Percentiles rank a stretch among this genome's conserved stretches.
Evolutionary conservation across 2,888 invertebrate species (phyloP).

Genomic region (Lasioglossum marginatum): DNA sequence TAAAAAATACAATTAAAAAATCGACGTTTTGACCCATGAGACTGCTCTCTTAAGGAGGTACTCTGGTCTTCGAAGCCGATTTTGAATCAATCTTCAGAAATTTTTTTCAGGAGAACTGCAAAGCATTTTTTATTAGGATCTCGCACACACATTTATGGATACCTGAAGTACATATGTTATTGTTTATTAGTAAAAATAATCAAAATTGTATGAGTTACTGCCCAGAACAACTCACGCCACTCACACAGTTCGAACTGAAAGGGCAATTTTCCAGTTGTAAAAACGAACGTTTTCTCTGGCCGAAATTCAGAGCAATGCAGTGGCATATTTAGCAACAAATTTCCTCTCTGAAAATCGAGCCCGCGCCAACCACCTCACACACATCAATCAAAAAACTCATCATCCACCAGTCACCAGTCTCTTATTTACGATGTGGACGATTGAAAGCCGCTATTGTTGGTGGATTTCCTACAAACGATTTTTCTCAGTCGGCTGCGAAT

Average conservation of each 20-base stretch:
- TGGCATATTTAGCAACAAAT: slow-evolving; percentile 1
- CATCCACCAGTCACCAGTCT: background rate
- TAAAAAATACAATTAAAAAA: no score
- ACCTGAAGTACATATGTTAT: no score
- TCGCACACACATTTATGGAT: no score
- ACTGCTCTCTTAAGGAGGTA: no score
- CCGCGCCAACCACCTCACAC: background rate
- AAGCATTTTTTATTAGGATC: no score
- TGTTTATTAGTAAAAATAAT: no score
- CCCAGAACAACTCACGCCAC: background rate
- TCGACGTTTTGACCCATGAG: no score
- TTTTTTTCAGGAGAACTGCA: no score
- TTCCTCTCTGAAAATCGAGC: background rate
- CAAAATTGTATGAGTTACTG: background rate
- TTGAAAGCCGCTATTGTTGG: slow-evolving; percentile 5
- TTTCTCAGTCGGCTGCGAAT: background rate
- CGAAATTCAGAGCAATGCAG: background rate
- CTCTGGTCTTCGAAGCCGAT: no score
- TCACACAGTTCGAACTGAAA: background rate
- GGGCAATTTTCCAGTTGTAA: background rate
- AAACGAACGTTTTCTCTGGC: background rate
- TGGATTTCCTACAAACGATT: background rate
- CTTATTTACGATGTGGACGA: background rate
- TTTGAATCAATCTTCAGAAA: no score
- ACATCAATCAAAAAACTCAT: slow-evolving; percentile 1